Evolutionary conservation across 2,797 vertebrate genomes (phyloP).

Genomic region (Alectoris magna): DNA sequence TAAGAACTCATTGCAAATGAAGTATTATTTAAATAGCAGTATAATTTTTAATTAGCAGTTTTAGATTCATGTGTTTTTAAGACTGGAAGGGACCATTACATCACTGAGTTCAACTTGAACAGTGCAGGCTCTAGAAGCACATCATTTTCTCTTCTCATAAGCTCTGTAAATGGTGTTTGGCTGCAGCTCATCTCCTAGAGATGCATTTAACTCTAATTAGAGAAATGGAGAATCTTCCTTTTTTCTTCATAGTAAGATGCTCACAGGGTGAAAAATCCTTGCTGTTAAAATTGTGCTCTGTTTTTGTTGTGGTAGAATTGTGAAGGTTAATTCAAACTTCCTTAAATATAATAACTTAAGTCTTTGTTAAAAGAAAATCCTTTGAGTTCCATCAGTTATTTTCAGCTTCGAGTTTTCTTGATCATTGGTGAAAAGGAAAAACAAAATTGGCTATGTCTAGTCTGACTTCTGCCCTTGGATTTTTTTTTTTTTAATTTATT

Average conservation of each 20-base stretch:
- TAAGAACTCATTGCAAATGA: background rate
- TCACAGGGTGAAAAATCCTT: background rate
- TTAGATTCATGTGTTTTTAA: background rate
- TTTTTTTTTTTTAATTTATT: background rate
- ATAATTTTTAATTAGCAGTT: background rate
- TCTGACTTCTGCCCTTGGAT: background rate
- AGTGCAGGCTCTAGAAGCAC: background rate
- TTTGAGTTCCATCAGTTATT: background rate
- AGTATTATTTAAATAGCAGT: background rate
- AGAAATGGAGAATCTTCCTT: background rate
- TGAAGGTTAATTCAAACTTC: slow-evolving; percentile 20
- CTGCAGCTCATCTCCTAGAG: background rate
- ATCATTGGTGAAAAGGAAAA: background rate
- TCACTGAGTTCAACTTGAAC: background rate
- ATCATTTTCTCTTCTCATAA: background rate
- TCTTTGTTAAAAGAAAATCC: background rate
- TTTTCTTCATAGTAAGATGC: background rate
- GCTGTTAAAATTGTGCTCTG: background rate
- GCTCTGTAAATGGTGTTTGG: background rate
- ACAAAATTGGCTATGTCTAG: background rate
- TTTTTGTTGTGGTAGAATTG: background rate
- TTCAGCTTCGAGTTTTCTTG: background rate
- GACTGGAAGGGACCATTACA: background rate
- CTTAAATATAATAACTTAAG: background rate
- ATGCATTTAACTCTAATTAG: background rate